Percentiles rank a stretch among this genome's conserved stretches.
phyloP scores from a whole-genome alignment of 2,888 invertebrate genomes.

The Xanthorhoe designata region DNA sequence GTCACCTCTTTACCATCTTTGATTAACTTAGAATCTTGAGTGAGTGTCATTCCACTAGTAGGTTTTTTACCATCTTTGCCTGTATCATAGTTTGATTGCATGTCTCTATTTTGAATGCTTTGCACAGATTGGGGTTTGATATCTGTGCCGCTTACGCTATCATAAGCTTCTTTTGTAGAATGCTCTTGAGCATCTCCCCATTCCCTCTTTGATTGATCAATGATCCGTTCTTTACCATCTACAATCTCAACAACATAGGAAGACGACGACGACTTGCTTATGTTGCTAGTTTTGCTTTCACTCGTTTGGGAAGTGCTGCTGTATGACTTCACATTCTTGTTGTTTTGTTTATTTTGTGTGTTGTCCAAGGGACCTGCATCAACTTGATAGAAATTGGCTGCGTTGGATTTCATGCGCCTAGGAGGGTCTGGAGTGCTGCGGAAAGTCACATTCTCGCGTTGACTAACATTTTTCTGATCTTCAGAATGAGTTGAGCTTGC shows the following conservation, averaged over 20 bases:
- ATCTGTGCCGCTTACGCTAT: conserved; percentile 84
- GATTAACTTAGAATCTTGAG: conserved; percentile 73
- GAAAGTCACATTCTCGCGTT: conserved; percentile 65
- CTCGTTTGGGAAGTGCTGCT: conserved; percentile 75
- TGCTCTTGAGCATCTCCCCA: conserved; percentile 82
- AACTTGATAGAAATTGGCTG: conserved; percentile 33
- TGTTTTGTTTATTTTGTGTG: not conserved
- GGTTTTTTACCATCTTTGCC: conserved; percentile 82
- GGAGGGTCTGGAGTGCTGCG: conserved; percentile 63
- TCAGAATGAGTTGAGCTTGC: conserved; percentile 46
- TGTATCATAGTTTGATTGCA: conserved; percentile 84
- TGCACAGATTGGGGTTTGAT: conserved; percentile 85
- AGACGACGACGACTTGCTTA: conserved; percentile 86
- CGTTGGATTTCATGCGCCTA: conserved; percentile 64
- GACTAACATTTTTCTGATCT: conserved; percentile 61
- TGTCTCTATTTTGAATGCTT: conserved; percentile 81
- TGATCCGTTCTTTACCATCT: conserved; percentile 87
- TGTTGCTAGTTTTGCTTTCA: conserved; percentile 83
- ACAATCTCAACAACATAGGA: conserved; percentile 88
- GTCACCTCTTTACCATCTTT: conserved; percentile 76
- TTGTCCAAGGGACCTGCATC: conserved; percentile 59
- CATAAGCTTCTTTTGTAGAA: conserved; percentile 80
- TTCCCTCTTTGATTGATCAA: conserved; percentile 86
- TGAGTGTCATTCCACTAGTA: conserved; percentile 67
- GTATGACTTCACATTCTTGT: conserved; percentile 62